A percentile compares a stretch with the other conserved stretches of the same genome.
These are phyloP conservation scores for Heliconius congener DNA, from an alignment of 1,140 invertebrate species.

Conservation along the genomic window DNA sequence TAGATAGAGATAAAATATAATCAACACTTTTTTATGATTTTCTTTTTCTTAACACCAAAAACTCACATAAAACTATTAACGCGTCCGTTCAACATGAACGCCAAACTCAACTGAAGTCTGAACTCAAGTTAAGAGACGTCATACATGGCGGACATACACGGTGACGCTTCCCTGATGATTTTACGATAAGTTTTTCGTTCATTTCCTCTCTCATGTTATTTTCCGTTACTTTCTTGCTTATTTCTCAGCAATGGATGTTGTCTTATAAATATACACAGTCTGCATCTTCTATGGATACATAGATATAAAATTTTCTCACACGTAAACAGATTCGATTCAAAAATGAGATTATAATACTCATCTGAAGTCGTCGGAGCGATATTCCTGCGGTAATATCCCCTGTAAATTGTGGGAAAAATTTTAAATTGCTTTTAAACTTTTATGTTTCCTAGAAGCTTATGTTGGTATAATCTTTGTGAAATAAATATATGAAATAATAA, in stretches of 20 bases:
- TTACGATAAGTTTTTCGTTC: constrained; percentile 31
- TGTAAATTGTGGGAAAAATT: constrained; percentile 43
- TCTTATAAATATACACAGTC: constrained; percentile 16
- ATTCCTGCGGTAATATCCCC: constrained; percentile 42
- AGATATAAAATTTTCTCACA: constrained; percentile 61
- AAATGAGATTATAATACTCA: constrained; percentile 68
- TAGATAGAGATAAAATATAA: not conserved
- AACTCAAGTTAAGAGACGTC: constrained; percentile 20
- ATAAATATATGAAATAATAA: not conserved
- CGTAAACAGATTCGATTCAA: constrained; percentile 71
- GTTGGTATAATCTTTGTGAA: not conserved
- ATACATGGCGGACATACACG: constrained; percentile 15
- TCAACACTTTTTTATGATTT: not conserved
- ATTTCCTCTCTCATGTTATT: constrained; percentile 17
- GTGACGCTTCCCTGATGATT: constrained; percentile 22
- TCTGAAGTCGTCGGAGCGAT: constrained; percentile 54
- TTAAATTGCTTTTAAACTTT: constrained; percentile 36
- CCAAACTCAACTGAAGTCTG: constrained; percentile 33
- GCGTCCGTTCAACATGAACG: constrained; percentile 38
- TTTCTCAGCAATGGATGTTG: constrained; percentile 35
- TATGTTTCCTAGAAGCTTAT: constrained; percentile 15
- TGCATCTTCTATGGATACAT: constrained; percentile 38
- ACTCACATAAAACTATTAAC: constrained; percentile 22
- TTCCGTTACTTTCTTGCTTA: not conserved
- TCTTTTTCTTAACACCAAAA: constrained; percentile 8